Conservation (phyloP, 2,888 invertebrate genomes). For the Dascillus cervinus region DNA sequence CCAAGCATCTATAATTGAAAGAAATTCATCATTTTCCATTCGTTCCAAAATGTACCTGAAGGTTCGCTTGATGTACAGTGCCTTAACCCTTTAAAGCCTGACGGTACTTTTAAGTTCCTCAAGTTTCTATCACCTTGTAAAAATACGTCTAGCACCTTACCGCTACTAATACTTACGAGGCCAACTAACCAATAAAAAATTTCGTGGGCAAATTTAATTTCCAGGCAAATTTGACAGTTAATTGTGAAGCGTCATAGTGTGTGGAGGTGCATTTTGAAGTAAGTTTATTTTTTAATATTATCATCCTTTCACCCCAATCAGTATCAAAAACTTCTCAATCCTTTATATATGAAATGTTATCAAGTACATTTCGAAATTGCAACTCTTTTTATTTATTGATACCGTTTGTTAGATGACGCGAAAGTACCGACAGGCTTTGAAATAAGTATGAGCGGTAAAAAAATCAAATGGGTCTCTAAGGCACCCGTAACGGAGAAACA, state of each 20-base stretch:
- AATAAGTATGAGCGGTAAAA: not conserved
- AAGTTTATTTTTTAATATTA: slow-evolving; percentile 2
- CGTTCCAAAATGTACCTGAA: slow-evolving; percentile 2
- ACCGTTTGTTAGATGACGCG: not conserved
- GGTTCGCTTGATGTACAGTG: no score
- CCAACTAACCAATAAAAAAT: slow-evolving; percentile 1
- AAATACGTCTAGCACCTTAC: no score
- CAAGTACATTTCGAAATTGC: slow-evolving; percentile 1
- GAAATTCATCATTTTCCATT: no score
- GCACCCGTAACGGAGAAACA: slow-evolving; percentile 3
- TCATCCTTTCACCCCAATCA: not conserved
- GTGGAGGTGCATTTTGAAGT: slow-evolving; percentile 1
- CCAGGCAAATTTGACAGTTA: slow-evolving; percentile 2
- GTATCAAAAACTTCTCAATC: slow-evolving; percentile 1
- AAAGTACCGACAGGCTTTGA: slow-evolving; percentile 5
- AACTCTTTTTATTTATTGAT: slow-evolving; percentile 4
- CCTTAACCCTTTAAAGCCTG: slow-evolving; percentile 3
- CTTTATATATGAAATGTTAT: slow-evolving; percentile 2
- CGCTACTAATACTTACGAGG: no score
- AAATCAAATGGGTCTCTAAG: slow-evolving; percentile 2
- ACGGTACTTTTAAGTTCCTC: slow-evolving; percentile 1
- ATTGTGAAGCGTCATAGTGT: slow-evolving; percentile 1
- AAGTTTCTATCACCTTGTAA: no score
- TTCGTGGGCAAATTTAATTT: not conserved
- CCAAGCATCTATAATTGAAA: no score